A percentile compares a stretch with the other conserved stretches of the same genome.
Evolutionary conservation across 2,888 invertebrate genomes (phyloP).

Genomic region (Glomeris marginata): DNA sequence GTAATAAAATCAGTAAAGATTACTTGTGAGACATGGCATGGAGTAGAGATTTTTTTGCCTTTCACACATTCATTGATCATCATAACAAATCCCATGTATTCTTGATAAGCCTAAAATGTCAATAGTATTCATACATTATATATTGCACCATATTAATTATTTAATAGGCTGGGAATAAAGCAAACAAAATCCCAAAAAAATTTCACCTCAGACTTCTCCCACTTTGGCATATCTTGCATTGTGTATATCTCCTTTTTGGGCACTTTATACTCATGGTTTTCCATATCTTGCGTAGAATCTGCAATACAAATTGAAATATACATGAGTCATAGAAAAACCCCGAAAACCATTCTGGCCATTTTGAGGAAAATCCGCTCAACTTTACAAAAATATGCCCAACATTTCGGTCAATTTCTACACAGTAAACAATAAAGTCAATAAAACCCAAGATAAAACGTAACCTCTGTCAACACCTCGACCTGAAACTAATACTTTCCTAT

Average conservation of each 20-base stretch:
- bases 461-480: no score
- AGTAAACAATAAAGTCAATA: no score
- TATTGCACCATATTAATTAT: neutral
- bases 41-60: constrained; percentile 52
- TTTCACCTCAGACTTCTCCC: constrained; percentile 56
- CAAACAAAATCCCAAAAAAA: neutral
- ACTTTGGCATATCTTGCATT: constrained; percentile 48
- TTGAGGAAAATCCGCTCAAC: no score
- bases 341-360: no score
- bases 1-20: neutral
- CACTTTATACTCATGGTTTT: constrained; percentile 9
- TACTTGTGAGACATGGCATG: constrained; percentile 35
- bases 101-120: constrained; percentile 37
- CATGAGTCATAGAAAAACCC: no score
- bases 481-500: no score
- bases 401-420: no score
- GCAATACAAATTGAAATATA: no score
- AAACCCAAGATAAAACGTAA: no score
- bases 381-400: no score
- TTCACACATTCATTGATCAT: constrained; percentile 73
- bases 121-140: neutral
- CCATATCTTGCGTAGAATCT: no score
- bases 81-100: constrained; percentile 72
- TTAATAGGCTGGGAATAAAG: no score
- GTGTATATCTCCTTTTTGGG: constrained; percentile 17